Base-by-base conservation (phyloP, 2,113 vertebrate genomes). In the Brachypodius melanocephalos region DNA sequence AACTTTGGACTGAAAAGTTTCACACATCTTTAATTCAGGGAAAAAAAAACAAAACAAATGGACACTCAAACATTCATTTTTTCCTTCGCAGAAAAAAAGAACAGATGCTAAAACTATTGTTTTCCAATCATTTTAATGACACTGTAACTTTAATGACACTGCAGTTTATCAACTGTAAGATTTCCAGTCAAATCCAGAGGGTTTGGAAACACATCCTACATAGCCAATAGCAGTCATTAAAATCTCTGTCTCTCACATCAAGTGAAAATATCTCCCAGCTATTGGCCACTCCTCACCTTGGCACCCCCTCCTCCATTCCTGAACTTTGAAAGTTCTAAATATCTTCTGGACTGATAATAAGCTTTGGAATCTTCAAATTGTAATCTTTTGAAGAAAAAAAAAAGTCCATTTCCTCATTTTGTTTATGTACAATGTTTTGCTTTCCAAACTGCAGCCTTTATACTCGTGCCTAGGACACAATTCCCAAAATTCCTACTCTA, bases 1-100 rank as follows among this genome's bases (percentile, higher is more conserved):
- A 48, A 6, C 8, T 46, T 57, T 26, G 17, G 12, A 59, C 40
- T 79, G n/a, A 68, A 67, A 28, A 34, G 12, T 57, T 79, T 79
- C 74, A 91, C 49, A 58, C 82, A 25, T 58, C 20, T 66, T 88
- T 57, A 71, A 32, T 46, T 25, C 61, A 43, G 17, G 9, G 6
- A 0, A 1, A 11, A 14, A 26, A 45, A 43, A 29, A n/a, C n/a
- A 36, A 29, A 32, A 7, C 4, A 36, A 48, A 12, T 3, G 1
- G 10, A 12, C 8, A 10, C 24, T 43, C 26, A 46, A 46, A 55
- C 3, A 28, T 31, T 36, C 31, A 18, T 21, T 83, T 85, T 43
- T 32, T 20, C 31, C 42, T 66, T 8, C 9, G 3, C 8, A 69
- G 51, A 21, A 59, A 63, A 54, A 66, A 91, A 62, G 8, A 69